Evolutionary conservation across 2,797 vertebrate genomes (phyloP).

Genomic region (Mormyrus hasselquistii): DNA sequence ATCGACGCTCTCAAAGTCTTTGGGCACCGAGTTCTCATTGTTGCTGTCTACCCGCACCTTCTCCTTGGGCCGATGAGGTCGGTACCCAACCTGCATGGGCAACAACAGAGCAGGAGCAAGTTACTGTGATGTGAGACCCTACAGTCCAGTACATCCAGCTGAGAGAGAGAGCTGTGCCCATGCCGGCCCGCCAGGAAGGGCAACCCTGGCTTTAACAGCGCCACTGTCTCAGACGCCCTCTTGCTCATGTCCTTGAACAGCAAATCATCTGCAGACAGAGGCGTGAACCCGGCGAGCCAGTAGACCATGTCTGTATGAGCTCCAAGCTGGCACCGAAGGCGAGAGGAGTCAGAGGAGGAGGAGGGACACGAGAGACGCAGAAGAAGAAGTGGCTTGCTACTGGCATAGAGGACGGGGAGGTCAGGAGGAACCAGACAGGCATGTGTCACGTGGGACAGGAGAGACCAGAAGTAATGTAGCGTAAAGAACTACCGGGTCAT

Average conservation of each 20-base stretch:
- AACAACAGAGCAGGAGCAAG: not conserved
- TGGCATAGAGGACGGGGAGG: not conserved
- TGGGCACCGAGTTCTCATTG: constrained; percentile 97
- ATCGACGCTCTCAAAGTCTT: constrained; percentile 95
- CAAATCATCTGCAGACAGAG: not conserved
- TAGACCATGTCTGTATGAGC: not conserved
- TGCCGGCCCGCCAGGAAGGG: not conserved
- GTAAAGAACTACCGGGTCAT: not conserved
- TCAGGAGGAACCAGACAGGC: not conserved
- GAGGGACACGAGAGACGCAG: not conserved
- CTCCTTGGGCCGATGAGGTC: constrained; percentile 89
- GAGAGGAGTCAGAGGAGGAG: not conserved
- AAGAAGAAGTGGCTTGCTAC: not conserved
- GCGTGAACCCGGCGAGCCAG: not conserved
- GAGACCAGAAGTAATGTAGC: constrained; percentile 3
- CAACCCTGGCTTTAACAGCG: not conserved
- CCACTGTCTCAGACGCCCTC: not conserved
- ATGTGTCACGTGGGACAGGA: not conserved
- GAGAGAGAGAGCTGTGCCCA: not conserved
- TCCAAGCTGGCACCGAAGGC: not conserved
- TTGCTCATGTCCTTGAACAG: not conserved
- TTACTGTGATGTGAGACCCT: not conserved
- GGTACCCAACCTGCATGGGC: constrained; percentile 75
- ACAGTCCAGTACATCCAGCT: not conserved
- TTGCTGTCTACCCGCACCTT: constrained; percentile 93